These are phyloP conservation scores for Scaptomyza hsui DNA, from an alignment of 1,140 invertebrate species.

Conservation along the genomic window DNA sequence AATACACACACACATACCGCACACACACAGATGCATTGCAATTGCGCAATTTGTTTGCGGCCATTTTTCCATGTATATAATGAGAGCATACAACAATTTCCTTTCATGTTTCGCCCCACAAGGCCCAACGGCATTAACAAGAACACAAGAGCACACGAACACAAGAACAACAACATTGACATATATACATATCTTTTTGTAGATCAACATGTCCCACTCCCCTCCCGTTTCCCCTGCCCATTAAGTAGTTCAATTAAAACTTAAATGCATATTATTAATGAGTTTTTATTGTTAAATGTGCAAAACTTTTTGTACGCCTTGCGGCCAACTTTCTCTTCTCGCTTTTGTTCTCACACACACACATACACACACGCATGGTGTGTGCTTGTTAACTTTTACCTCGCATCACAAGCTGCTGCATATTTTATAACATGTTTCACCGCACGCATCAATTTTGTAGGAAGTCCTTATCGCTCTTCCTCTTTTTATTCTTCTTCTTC, in stretches of 20 bases:
- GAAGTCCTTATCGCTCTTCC: background rate
- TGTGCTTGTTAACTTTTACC: slow-evolving; percentile 30
- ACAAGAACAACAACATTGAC: background rate
- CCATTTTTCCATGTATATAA: slow-evolving; percentile 49
- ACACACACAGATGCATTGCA: slow-evolving; percentile 15
- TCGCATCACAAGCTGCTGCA: slow-evolving; percentile 45
- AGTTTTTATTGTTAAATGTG: slow-evolving; percentile 79
- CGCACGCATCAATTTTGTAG: slow-evolving; percentile 45
- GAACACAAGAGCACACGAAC: slow-evolving; percentile 1
- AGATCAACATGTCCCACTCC: no score
- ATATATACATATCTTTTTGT: slow-evolving; percentile 5
- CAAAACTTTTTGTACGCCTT: slow-evolving; percentile 54
- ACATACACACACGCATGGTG: background rate
- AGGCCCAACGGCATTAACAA: slow-evolving; percentile 41
- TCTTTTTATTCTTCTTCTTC: background rate
- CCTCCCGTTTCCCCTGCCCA: slow-evolving; percentile 25
- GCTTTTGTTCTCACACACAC: background rate
- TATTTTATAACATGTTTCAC: slow-evolving; percentile 61
- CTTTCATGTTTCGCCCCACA: slow-evolving; percentile 42
- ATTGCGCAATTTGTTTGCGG: slow-evolving; percentile 51
- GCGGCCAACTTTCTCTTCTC: slow-evolving; percentile 35
- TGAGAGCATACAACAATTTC: slow-evolving; percentile 59
- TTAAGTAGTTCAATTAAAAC: slow-evolving; percentile 82
- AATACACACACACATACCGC: no score
- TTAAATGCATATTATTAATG: slow-evolving; percentile 82